phyloP scores from a whole-genome alignment of 2,797 vertebrate species.

The Ceryle rudis region DNA sequence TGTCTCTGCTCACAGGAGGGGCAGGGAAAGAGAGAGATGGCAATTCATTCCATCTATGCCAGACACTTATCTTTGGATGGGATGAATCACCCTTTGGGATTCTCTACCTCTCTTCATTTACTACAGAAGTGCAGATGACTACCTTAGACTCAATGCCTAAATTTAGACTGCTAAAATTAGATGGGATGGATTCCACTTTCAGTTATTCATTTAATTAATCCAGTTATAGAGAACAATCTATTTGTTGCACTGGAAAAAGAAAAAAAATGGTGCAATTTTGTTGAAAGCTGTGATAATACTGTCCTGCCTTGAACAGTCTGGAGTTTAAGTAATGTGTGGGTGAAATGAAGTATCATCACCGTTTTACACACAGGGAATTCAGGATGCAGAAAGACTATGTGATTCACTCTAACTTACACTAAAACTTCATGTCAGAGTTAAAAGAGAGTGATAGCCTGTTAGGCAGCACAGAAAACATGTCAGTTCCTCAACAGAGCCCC shows the following conservation, averaged over 20 bases:
- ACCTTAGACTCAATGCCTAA: neutral
- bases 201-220: conserved; percentile 24
- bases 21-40: neutral
- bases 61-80: neutral
- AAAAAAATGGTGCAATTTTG: neutral
- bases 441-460: neutral
- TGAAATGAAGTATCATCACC: conserved; percentile 22
- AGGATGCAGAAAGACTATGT: neutral
- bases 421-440: neutral
- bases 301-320: conserved; percentile 32
- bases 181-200: neutral
- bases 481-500: neutral
- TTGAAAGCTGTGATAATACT: conserved; percentile 20
- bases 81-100: conserved; percentile 11
- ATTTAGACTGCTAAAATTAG: conserved; percentile 33
- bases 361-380: neutral
- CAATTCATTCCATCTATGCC: neutral
- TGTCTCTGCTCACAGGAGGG: neutral
- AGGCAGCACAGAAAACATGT: neutral
- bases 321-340: conserved; percentile 9
- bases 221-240: neutral
- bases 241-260: neutral
- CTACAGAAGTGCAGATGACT: neutral
- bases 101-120: neutral
- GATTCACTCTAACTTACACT: conserved; percentile 14